Base-by-base conservation (phyloP, 2,797 vertebrate species). In the Pelodytes ibericus region DNA sequence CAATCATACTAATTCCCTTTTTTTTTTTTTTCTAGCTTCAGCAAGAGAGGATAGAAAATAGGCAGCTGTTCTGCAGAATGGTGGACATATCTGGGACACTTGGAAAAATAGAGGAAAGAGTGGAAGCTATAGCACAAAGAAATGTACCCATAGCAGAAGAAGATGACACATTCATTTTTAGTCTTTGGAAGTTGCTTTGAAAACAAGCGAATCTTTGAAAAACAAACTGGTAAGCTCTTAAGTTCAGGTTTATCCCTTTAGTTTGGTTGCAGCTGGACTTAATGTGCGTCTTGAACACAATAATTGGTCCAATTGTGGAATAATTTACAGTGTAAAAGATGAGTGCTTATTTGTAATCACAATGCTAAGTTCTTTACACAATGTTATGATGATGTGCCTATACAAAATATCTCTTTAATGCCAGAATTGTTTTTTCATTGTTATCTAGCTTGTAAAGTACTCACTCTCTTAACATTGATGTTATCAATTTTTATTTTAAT, bases 141-240 rank as follows among this genome's bases (percentile, higher is more conserved):
- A 36, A 36, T 36, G 33, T 36, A 36, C 33, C 33, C 11, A 36
- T 36, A 36, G 33, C 33, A 59, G 57, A 27, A 30, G 57, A 59
- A 3, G 24, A 58, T 5, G 53, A 57, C 26, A 29, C 57, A 6
- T 59, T 25, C 24, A 59, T 59, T 3, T 59, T 29, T 27, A 29
- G 16, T 59, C 57, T 59, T 59, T 59, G 3, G 27, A 61, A 13
- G 4, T 27, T 7, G 27, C 27, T 20, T 61, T 31, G 18, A 33
- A 61, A 61, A 61, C 29, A 31, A 33, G 29, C 27, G 33, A 33
- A 61, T 20, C 27, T n/a, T 26, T 61, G 15, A 33, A 61, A 31
- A 33, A 22, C 59, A 61, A 61, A 61, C 59, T 33, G 59, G 59
- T 33, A 33, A 61, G 59, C 29, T 61, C 27, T 61, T 61, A 31